Conservation (phyloP, 1,140 invertebrate genomes). For the Meloidogyne exigua region DNA sequence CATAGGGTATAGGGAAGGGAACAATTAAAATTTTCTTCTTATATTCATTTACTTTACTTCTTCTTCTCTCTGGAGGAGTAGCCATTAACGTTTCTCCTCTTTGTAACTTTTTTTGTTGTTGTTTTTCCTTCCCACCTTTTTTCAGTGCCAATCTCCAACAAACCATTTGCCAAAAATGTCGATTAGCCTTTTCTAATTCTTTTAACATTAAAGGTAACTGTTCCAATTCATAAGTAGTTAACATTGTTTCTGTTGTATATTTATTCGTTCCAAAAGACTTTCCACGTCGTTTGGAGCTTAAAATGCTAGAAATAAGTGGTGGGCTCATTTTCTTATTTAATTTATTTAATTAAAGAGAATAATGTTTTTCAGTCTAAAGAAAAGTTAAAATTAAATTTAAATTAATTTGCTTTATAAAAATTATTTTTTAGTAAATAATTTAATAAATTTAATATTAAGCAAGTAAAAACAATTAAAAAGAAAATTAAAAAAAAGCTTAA, state of each 20-base stretch:
- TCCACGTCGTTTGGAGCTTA: slow-evolving; percentile 10
- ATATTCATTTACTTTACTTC: background rate
- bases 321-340: slow-evolving; percentile 12
- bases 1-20: background rate
- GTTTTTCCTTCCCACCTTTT: background rate
- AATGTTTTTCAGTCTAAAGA: too few relatives aligned
- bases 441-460: too few relatives aligned
- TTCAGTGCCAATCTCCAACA: slow-evolving; percentile 37
- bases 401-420: too few relatives aligned
- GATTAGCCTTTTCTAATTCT: slow-evolving; percentile 44
- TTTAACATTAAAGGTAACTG: slow-evolving; percentile 51
- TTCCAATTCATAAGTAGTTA: slow-evolving; percentile 53
- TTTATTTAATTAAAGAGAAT: background rate
- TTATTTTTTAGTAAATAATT: too few relatives aligned
- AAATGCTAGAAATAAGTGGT: slow-evolving; percentile 7
- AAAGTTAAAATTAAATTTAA: too few relatives aligned
- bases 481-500: background rate
- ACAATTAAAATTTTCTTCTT: too few relatives aligned
- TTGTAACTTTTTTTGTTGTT: background rate
- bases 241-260: slow-evolving; percentile 28
- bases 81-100: background rate
- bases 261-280: background rate
- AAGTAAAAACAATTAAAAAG: too few relatives aligned
- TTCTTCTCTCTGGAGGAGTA: background rate
- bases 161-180: slow-evolving; percentile 55